Evolutionary conservation across 2,113 vertebrate genomes (phyloP).

Genomic region (Trematocara stigmaticum): DNA sequence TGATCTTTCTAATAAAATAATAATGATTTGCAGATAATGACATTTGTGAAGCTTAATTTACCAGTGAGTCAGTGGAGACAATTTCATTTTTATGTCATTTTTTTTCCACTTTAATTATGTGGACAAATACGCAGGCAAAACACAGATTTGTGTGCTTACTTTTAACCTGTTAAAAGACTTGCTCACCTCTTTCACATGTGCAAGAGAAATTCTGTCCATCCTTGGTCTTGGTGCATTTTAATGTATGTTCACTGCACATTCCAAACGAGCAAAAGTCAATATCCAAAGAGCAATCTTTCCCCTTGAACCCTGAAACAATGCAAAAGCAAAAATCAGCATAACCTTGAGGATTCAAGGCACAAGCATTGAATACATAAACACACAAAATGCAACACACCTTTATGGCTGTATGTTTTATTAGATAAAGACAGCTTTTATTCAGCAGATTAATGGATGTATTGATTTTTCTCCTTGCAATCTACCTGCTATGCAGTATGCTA

Average conservation of each 20-base stretch:
- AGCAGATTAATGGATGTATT: conserved; percentile 67
- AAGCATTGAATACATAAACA: not conserved
- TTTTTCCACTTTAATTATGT: not conserved
- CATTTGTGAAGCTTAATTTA: not conserved
- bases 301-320: conserved; percentile 55
- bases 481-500: conserved; percentile 72
- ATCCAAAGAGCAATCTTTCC: conserved; percentile 61
- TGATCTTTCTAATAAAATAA: not conserved
- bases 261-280: conserved; percentile 62
- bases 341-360: not conserved
- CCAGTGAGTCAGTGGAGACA: not conserved
- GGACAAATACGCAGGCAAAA: not conserved
- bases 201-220: conserved; percentile 63
- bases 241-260: conserved; percentile 56
- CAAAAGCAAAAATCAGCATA: not conserved
- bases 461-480: conserved; percentile 51
- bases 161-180: not conserved
- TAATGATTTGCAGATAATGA: not conserved
- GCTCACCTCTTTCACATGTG: conserved; percentile 56
- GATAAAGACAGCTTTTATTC: conserved; percentile 58
- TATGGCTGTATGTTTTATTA: conserved; percentile 61
- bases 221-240: conserved; percentile 51
- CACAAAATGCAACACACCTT: conserved; percentile 6
- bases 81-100: not conserved
- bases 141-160: not conserved